A percentile compares a stretch with the other conserved stretches of the same genome.
Evolutionary conservation across 2,113 vertebrate species (phyloP).

Genomic region (Psilopsiagon aurifrons): DNA sequence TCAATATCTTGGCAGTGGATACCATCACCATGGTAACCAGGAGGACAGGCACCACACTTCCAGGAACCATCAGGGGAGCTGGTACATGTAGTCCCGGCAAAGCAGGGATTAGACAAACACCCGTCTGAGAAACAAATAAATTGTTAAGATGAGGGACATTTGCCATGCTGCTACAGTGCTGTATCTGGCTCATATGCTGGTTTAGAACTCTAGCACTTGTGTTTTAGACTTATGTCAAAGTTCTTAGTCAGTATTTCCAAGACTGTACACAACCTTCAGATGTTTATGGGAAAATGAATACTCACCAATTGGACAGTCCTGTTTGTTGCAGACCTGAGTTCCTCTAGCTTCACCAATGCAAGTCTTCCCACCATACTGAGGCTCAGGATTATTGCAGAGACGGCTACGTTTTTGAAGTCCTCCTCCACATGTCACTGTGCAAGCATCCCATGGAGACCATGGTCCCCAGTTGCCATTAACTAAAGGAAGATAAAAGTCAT

Average conservation of each 20-base stretch:
- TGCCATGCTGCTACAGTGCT: neutral
- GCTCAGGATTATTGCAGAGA: constrained; percentile 89
- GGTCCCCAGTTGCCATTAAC: constrained; percentile 96
- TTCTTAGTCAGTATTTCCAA: neutral
- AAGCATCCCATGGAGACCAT: constrained; percentile 94
- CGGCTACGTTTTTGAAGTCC: constrained; percentile 88
- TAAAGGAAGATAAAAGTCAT: constrained; percentile 40
- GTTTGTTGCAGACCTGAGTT: constrained; percentile 88
- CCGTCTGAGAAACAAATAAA: constrained; percentile 81
- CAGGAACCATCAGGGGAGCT: constrained; percentile 94
- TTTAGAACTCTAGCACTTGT: neutral
- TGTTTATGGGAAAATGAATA: neutral
- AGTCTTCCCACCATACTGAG: constrained; percentile 90
- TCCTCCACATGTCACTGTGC: constrained; percentile 91
- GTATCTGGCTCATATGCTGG: neutral
- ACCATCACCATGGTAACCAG: constrained; percentile 90
- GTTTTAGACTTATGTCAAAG: neutral
- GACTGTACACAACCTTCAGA: neutral
- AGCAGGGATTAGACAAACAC: constrained; percentile 96
- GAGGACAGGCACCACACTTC: constrained; percentile 90
- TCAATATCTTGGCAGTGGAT: constrained; percentile 90
- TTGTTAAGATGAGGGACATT: neutral
- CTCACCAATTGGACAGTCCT: constrained; percentile 84
- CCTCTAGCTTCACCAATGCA: constrained; percentile 83
- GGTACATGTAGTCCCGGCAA: constrained; percentile 85